Evolutionary conservation across 2,888 invertebrate genomes (phyloP).

Genomic region (Zhuqinia jingwanae): DNA sequence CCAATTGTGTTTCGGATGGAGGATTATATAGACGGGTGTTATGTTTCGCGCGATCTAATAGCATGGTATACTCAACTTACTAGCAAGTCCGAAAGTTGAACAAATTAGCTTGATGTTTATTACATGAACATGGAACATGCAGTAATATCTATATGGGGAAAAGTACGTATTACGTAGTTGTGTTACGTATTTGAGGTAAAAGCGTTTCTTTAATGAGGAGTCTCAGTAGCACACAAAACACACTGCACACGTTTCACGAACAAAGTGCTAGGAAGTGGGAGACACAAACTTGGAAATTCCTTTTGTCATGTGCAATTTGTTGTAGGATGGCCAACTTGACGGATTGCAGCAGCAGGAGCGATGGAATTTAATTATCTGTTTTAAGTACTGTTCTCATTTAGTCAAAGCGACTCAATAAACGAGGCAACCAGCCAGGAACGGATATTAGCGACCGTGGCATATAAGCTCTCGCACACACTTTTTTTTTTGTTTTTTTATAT

Average conservation of each 20-base stretch:
- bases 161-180: no score
- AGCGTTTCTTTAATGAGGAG: background rate
- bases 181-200: no score
- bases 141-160: no score
- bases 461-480: conserved; percentile 5
- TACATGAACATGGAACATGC: background rate
- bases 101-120: background rate
- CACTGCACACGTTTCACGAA: background rate
- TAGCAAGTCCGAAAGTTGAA: background rate
- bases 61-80: no score
- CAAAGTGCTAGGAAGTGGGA: background rate
- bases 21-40: conserved; percentile 52
- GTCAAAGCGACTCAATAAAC: conserved; percentile 53
- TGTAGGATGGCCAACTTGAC: conserved; percentile 41
- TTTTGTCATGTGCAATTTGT: conserved; percentile 40
- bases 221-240: background rate
- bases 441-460: conserved; percentile 7
- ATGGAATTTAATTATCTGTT: conserved; percentile 70
- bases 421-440: conserved; percentile 20
- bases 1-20: conserved; percentile 14
- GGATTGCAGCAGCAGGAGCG: conserved; percentile 53
- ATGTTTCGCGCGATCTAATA: conserved; percentile 39
- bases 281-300: conserved; percentile 19
- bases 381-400: conserved; percentile 62
- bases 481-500: background rate